Evolutionary conservation across 2,888 invertebrate genomes (phyloP).

Genomic region (Lasioglossum morio): DNA sequence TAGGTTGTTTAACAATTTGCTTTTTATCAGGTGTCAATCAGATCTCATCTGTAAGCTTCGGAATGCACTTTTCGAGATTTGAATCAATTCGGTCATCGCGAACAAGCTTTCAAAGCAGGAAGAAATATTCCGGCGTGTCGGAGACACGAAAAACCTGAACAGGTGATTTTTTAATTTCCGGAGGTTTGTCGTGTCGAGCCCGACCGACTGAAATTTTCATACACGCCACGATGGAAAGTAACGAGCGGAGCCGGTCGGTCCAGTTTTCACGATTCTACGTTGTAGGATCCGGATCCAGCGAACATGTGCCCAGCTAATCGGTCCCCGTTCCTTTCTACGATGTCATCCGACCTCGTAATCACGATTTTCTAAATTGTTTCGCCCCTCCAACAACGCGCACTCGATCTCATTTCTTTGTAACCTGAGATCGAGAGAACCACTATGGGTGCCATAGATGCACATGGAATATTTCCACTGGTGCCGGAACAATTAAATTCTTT

Average conservation of each 20-base stretch:
- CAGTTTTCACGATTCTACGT: constrained; percentile 67
- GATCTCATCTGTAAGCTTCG: neutral
- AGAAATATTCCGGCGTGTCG: constrained; percentile 25
- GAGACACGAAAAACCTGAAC: constrained; percentile 27
- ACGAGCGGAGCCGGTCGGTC: constrained; percentile 62
- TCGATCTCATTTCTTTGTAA: neutral
- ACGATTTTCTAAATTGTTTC: constrained; percentile 51
- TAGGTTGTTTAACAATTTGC: neutral
- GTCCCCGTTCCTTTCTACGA: constrained; percentile 38
- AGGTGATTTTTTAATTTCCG: constrained; percentile 10
- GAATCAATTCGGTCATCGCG: neutral
- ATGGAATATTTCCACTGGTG: no score
- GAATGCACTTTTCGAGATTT: neutral
- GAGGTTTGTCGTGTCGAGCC: neutral
- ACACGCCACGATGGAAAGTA: constrained; percentile 63
- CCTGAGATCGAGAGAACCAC: neutral
- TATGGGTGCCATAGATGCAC: no score
- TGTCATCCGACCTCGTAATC: constrained; percentile 48
- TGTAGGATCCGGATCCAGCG: constrained; percentile 59
- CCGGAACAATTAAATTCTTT: no score
- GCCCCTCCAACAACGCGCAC: neutral
- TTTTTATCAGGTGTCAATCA: neutral
- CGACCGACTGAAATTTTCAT: constrained; percentile 62
- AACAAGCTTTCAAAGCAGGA: constrained; percentile 38
- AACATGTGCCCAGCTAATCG: constrained; percentile 46